These are phyloP conservation scores for Bimastos eiseni DNA, from an alignment of 2,888 invertebrate species.

Conservation along the genomic window DNA sequence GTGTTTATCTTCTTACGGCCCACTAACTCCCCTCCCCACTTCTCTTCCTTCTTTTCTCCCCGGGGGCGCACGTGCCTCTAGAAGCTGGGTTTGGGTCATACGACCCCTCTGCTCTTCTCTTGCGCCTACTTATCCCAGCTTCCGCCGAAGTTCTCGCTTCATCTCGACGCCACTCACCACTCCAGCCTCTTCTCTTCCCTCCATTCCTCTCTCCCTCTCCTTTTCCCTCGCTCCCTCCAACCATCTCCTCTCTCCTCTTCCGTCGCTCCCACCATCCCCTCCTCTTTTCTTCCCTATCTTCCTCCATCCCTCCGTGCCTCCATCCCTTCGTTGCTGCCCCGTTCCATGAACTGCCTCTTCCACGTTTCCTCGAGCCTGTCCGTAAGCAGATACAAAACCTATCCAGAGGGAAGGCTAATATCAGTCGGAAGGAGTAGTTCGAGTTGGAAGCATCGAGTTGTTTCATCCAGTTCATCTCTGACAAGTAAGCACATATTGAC, in stretches of 20 bases:
- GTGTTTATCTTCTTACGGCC: no score
- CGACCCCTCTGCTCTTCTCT: background rate
- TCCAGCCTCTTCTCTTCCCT: background rate
- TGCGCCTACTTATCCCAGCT: background rate
- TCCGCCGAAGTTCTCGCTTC: background rate
- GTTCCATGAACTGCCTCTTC: background rate
- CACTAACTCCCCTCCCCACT: no score
- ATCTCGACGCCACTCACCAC: background rate
- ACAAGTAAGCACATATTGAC: background rate
- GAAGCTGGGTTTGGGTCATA: background rate
- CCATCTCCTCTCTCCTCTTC: no score
- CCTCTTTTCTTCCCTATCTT: background rate
- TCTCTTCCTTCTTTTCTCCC: background rate
- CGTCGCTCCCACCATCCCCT: background rate
- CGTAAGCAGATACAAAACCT: constrained; percentile 13
- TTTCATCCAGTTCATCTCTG: background rate
- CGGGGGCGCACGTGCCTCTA: background rate
- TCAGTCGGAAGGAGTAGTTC: background rate
- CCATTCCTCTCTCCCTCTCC: background rate
- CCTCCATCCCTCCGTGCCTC: background rate
- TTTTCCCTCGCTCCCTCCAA: background rate
- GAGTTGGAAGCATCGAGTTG: background rate
- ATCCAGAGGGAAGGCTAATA: background rate
- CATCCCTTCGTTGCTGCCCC: background rate
- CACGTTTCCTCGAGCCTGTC: constrained; percentile 6